Base-by-base conservation (phyloP, 2,888 invertebrate genomes). In the Toxonevra muliebris region DNA sequence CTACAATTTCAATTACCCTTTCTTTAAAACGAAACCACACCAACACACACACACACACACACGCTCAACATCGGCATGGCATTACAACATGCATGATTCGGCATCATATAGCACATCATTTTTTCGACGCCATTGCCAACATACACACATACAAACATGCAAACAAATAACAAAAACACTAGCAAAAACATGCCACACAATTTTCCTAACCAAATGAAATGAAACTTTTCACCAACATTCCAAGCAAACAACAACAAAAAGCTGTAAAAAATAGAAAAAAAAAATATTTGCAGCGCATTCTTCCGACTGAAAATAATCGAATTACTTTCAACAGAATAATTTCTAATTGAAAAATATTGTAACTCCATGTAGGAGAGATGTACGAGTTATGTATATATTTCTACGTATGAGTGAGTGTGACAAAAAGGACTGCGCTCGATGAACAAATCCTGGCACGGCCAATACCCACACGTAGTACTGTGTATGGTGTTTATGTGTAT, bases 311-410 rank as follows among this genome's bases (percentile, higher is more conserved):
- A 81, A 84, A 81, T 86, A 85, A 85, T 85, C 84, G 84, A 86
- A 85, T 85, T 85, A 85, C 81, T 83, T 85, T 84, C 85, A 83
- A 80, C 78, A 83, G 85, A 85, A 81, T 82, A 83, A 85, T 78
- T 85, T 85, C 85, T 86, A 85, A 85, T 85, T 85, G 86, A 85
- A 85, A 85, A 86, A 86, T 85, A 85, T 86, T 84, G 84, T 82
- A 68, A 74, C 71, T 66, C 67, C 61, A 70, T 54, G 65, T 48
- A 42, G n/a, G n/a, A 57, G 48, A 15, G 15, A 40, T 57, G 40
- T 30, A 30, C 30, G 30, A 30, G 30, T 30, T 30, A 30, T 30
- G 30, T 30, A 30, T 30, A 7, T 30, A n/a, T n/a, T n/a, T 7
- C 3, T 30, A 30, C 7, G 30, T 30, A 30, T 30, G 30, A 30